These are phyloP conservation scores for Aspidoscelis tigris DNA, from an alignment of 2,113 vertebrate species.

Conservation along the genomic window DNA sequence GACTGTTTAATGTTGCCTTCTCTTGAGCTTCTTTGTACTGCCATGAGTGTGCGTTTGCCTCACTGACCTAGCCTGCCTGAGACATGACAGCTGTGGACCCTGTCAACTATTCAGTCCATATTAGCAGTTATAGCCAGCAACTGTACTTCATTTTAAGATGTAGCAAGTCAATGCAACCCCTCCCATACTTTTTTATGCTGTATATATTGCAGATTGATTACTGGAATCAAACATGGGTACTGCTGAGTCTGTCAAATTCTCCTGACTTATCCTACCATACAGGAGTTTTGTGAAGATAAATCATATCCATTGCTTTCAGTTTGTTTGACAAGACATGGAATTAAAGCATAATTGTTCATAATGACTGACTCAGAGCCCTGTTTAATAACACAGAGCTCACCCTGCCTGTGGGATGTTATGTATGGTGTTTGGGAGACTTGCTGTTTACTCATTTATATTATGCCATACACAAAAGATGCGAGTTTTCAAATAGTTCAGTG, in stretches of 20 bases:
- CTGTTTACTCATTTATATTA: background rate
- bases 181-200: background rate
- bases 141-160: background rate
- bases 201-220: background rate
- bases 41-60: too few species aligned
- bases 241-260: background rate
- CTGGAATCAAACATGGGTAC: background rate
- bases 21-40: too few species aligned
- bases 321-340: background rate
- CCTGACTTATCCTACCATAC: background rate
- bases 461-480: background rate
- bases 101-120: too few species aligned
- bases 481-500: background rate
- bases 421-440: too few species aligned
- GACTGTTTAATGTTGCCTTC: too few species aligned
- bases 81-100: too few species aligned
- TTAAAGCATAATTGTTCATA: background rate
- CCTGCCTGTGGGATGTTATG: background rate
- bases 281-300: background rate
- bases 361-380: background rate
- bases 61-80: too few species aligned
- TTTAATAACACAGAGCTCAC: background rate
- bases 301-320: background rate
- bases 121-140: background rate
- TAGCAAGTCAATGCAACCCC: background rate